Evolutionary conservation across 2,888 invertebrate genomes (phyloP).

Genomic region (Hyposoter dolosus): DNA sequence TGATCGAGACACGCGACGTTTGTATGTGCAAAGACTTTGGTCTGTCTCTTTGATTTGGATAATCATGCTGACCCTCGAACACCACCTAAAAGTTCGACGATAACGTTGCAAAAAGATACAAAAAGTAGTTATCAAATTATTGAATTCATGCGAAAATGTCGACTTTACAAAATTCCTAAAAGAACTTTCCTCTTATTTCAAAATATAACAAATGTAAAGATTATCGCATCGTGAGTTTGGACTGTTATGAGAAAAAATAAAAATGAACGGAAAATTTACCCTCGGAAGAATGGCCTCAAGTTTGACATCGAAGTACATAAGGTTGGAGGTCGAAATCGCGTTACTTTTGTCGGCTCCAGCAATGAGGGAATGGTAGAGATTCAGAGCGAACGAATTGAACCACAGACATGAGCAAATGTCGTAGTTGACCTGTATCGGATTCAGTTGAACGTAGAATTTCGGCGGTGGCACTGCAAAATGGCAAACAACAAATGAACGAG

Average conservation of each 20-base stretch:
- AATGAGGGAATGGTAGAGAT: conserved; percentile 91
- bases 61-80: conserved; percentile 91
- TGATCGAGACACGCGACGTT: conserved; percentile 90
- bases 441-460: conserved; percentile 95
- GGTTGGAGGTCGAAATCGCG: conserved; percentile 78
- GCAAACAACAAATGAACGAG: not conserved
- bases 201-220: not conserved
- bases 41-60: conserved; percentile 93
- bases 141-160: no score
- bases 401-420: conserved; percentile 96
- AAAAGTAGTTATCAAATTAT: no score
- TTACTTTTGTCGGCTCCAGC: conserved; percentile 84
- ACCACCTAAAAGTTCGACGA: conserved; percentile 87
- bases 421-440: conserved; percentile 95
- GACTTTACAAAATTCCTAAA: no score
- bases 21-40: conserved; percentile 95
- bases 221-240: not conserved
- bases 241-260: not conserved
- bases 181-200: not conserved
- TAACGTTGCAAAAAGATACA: no score
- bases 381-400: conserved; percentile 97
- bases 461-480: conserved; percentile 93
- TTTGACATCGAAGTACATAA: conserved; percentile 93
- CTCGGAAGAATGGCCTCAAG: conserved; percentile 97
- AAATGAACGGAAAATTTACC: conserved; percentile 85